Percentiles rank a stretch among this genome's conserved stretches.
These are phyloP conservation scores for Tetraodon nigroviridis DNA, from an alignment of 2,113 vertebrate species.

Conservation along the genomic window DNA sequence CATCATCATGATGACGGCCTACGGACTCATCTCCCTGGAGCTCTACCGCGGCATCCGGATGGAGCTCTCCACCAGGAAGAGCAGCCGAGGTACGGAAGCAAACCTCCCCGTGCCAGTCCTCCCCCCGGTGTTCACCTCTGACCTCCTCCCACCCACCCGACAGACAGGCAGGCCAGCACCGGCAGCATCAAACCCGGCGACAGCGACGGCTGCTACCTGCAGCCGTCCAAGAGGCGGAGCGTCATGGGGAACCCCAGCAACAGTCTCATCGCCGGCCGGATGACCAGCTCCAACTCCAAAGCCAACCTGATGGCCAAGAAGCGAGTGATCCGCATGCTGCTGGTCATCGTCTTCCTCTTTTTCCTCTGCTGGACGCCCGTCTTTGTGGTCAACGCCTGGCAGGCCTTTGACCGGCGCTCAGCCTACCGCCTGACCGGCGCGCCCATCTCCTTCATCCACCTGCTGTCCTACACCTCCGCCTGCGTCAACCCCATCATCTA, in stretches of 20 bases:
- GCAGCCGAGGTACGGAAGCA: slow-evolving; percentile 77
- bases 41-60: slow-evolving; percentile 92
- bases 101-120: neutral
- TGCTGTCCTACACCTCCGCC: slow-evolving; percentile 93
- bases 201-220: slow-evolving; percentile 87
- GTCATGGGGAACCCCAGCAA: neutral
- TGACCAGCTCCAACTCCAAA: slow-evolving; percentile 80
- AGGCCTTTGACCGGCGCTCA: slow-evolving; percentile 81
- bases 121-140: neutral
- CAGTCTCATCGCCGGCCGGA: slow-evolving; percentile 61
- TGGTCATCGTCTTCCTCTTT: slow-evolving; percentile 92
- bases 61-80: slow-evolving; percentile 82
- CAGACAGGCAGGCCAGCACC: slow-evolving; percentile 80
- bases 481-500: slow-evolving; percentile 97
- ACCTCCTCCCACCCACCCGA: neutral
- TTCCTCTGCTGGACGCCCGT: slow-evolving; percentile 97
- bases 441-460: slow-evolving; percentile 96
- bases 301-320: slow-evolving; percentile 94
- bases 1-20: slow-evolving; percentile 90
- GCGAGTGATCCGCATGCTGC: slow-evolving; percentile 93
- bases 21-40: slow-evolving; percentile 92
- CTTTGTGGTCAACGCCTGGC: slow-evolving; percentile 92
- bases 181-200: slow-evolving; percentile 75
- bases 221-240: slow-evolving; percentile 67
- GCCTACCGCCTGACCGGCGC: slow-evolving; percentile 87